Percentiles rank a stretch among this genome's conserved stretches.
phyloP scores from a whole-genome alignment of 2,888 invertebrate species.

The Ormyrus pomaceus region DNA sequence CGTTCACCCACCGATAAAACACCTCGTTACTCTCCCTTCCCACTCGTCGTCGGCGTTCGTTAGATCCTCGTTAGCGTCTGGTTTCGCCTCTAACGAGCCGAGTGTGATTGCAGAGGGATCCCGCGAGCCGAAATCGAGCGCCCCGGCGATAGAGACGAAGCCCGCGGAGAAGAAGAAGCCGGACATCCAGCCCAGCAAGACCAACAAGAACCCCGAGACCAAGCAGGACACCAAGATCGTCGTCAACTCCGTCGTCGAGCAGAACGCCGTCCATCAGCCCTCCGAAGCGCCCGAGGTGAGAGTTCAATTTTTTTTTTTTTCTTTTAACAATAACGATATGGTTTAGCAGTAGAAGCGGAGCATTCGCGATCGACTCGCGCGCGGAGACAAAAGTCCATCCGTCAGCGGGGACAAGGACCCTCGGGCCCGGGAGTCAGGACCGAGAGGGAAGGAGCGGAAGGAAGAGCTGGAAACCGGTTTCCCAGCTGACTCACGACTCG shows the following conservation, averaged over 20 bases:
- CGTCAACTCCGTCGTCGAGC: conserved; percentile 69
- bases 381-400: neutral
- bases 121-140: conserved; percentile 59
- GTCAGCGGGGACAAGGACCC: neutral
- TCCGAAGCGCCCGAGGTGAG: conserved; percentile 61
- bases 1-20: too few relatives aligned
- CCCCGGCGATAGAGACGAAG: conserved; percentile 69
- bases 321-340: too few relatives aligned
- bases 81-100: neutral
- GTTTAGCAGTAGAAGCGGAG: too few relatives aligned
- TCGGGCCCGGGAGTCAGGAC: neutral
- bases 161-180: conserved; percentile 66
- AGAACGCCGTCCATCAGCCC: conserved; percentile 62
- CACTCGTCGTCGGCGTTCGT: too few relatives aligned
- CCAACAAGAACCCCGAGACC: conserved; percentile 67
- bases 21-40: too few relatives aligned
- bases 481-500: conserved; percentile 20
- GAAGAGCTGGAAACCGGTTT: conserved; percentile 31
- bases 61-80: too few relatives aligned
- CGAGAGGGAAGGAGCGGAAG: conserved; percentile 2
- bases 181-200: conserved; percentile 72
- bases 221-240: conserved; percentile 70
- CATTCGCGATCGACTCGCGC: neutral
- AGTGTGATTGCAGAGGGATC: conserved; percentile 55
- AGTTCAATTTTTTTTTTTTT: neutral